Conservation (phyloP, 2,113 vertebrate species). For the Drymodes brunneopygia region DNA sequence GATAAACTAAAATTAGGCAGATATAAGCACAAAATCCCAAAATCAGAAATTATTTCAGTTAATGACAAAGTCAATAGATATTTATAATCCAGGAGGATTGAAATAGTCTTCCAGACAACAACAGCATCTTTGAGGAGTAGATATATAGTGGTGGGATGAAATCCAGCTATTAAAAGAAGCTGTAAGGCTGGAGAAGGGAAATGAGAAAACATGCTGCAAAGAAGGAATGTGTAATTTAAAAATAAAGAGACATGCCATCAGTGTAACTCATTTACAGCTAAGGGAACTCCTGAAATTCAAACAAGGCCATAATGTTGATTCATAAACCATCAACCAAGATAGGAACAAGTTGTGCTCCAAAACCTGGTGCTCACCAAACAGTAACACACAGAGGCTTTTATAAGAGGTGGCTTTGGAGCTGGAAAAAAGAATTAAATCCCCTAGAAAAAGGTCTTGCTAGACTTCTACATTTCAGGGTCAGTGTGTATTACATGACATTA, state of each 20-base stretch:
- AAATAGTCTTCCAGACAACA: neutral
- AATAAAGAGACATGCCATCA: neutral
- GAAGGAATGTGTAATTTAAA: neutral
- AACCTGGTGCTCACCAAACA: neutral
- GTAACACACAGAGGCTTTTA: rapidly evolving
- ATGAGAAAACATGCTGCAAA: neutral
- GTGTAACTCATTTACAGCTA: neutral
- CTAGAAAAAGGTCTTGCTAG: neutral
- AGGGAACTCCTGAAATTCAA: neutral
- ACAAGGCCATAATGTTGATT: neutral
- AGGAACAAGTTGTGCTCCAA: neutral
- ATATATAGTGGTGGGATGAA: neutral
- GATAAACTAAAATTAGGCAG: neutral
- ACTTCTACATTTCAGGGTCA: neutral
- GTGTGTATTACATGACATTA: neutral
- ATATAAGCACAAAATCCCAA: neutral
- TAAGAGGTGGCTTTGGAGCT: neutral
- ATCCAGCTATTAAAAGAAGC: neutral
- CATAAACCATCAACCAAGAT: neutral
- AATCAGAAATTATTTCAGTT: neutral
- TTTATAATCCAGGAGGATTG: neutral
- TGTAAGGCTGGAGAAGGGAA: neutral
- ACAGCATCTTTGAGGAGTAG: neutral
- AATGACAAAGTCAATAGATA: neutral
- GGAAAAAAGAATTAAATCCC: neutral